These are phyloP conservation scores for Heteromyza rotundicornis DNA, from an alignment of 2,888 invertebrate species.

Conservation along the genomic window DNA sequence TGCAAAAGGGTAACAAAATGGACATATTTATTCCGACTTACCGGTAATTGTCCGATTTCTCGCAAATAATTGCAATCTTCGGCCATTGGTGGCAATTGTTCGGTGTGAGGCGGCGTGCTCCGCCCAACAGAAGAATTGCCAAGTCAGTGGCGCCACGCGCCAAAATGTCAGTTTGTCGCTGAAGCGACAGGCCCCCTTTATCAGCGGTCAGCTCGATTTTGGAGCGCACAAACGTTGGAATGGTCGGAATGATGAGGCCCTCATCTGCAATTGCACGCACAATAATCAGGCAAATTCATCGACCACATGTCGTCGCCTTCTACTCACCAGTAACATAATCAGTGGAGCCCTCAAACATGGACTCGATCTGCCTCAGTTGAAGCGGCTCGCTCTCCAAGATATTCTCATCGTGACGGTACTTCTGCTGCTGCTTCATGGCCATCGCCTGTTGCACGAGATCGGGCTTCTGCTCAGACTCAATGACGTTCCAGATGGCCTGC, in stretches of 20 bases:
- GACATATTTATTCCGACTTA: slow-evolving; percentile 17
- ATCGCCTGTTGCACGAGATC: slow-evolving; percentile 62
- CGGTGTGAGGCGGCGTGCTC: slow-evolving; percentile 81
- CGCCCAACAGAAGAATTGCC: slow-evolving; percentile 81
- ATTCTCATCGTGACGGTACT: slow-evolving; percentile 86
- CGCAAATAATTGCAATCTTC: slow-evolving; percentile 76
- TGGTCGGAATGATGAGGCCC: slow-evolving; percentile 80
- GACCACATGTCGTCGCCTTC: not conserved
- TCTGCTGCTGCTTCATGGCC: slow-evolving; percentile 41
- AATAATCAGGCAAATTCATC: not conserved
- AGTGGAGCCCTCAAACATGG: slow-evolving; percentile 58
- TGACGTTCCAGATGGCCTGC: slow-evolving; percentile 77
- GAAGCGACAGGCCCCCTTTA: slow-evolving; percentile 70
- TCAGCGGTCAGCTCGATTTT: slow-evolving; percentile 75
- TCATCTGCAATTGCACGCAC: slow-evolving; percentile 67
- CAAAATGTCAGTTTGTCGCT: slow-evolving; percentile 75
- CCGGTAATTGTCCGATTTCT: slow-evolving; percentile 69
- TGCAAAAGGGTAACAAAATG: slow-evolving; percentile 8
- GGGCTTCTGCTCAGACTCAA: slow-evolving; percentile 65
- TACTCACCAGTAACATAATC: slow-evolving; percentile 58
- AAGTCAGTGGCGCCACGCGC: slow-evolving; percentile 87
- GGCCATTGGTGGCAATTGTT: slow-evolving; percentile 90
- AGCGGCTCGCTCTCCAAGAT: slow-evolving; percentile 73
- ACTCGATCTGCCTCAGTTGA: slow-evolving; percentile 72
- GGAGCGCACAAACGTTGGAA: slow-evolving; percentile 70